These are phyloP conservation scores for Sternotherus odoratus DNA, from an alignment of 2,797 vertebrate genomes.

Conservation along the genomic window DNA sequence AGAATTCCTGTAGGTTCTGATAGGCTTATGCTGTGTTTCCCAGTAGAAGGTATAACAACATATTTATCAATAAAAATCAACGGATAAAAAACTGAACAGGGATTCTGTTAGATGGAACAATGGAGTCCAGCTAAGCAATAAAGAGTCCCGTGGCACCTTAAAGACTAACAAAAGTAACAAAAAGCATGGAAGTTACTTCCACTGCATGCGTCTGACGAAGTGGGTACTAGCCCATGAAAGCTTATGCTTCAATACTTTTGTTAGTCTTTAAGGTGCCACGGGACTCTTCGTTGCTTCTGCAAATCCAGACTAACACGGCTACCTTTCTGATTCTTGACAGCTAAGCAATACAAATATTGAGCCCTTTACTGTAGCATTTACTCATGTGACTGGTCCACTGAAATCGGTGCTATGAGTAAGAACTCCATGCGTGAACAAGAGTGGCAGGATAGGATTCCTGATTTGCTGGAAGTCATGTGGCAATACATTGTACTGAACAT, in stretches of 20 bases:
- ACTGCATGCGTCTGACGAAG: no score
- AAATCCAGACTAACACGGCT: no score
- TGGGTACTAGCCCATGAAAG: no score
- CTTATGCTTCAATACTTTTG: no score
- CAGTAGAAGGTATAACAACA: neutral
- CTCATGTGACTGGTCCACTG: neutral
- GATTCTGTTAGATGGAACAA: constrained; percentile 24
- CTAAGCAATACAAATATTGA: neutral
- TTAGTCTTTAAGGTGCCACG: no score
- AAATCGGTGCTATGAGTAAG: neutral
- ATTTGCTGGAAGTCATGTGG: constrained; percentile 57
- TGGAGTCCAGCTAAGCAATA: neutral
- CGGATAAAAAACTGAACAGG: neutral
- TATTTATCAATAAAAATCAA: neutral
- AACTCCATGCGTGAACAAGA: neutral
- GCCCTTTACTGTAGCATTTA: constrained; percentile 38
- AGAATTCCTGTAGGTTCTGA: neutral
- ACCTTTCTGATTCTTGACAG: no score
- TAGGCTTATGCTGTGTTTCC: neutral
- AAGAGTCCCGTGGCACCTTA: no score
- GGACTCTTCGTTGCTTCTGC: no score
- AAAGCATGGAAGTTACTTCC: no score
- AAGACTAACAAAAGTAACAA: no score
- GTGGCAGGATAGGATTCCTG: constrained; percentile 6
- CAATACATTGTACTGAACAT: constrained; percentile 25